Percentiles rank a stretch among this genome's conserved stretches.
phyloP scores from a whole-genome alignment of 2,888 invertebrate species.

The Aphidoletes aphidimyza region DNA sequence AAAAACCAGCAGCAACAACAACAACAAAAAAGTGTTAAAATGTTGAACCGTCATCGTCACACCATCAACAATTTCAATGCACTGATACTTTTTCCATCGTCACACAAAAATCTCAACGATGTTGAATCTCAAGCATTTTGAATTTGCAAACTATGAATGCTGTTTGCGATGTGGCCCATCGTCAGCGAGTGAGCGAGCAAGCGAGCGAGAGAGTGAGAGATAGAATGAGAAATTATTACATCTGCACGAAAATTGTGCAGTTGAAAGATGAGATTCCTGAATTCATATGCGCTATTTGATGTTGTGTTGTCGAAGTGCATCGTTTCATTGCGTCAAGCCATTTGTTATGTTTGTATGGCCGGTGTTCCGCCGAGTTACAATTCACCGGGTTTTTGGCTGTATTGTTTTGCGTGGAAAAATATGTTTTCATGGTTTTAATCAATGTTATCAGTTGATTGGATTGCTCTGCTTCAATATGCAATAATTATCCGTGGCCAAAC shows the following conservation, averaged over 20 bases:
- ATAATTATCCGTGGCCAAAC: slow-evolving; percentile 55
- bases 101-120: slow-evolving; percentile 9
- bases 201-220: background rate
- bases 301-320: background rate
- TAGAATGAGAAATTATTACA: background rate
- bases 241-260: background rate
- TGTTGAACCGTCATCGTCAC: slow-evolving; percentile 44
- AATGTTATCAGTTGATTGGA: slow-evolving; percentile 56
- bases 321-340: slow-evolving; percentile 24
- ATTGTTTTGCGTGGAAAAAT: slow-evolving; percentile 39
- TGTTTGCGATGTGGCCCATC: background rate
- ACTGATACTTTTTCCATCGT: background rate
- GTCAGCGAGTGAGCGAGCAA: too few species aligned
- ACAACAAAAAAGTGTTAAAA: background rate
- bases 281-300: too few species aligned
- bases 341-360: slow-evolving; percentile 23
- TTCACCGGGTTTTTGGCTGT: background rate
- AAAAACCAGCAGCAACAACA: too few species aligned
- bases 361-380: too few species aligned
- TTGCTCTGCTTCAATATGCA: slow-evolving; percentile 55
- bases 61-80: background rate
- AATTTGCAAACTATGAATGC: background rate
- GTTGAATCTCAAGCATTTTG: background rate
- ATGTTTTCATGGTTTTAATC: slow-evolving; percentile 55
- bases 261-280: background rate